Conservation (phyloP, 2,113 vertebrate genomes). For the Peromyscus maniculatus region DNA sequence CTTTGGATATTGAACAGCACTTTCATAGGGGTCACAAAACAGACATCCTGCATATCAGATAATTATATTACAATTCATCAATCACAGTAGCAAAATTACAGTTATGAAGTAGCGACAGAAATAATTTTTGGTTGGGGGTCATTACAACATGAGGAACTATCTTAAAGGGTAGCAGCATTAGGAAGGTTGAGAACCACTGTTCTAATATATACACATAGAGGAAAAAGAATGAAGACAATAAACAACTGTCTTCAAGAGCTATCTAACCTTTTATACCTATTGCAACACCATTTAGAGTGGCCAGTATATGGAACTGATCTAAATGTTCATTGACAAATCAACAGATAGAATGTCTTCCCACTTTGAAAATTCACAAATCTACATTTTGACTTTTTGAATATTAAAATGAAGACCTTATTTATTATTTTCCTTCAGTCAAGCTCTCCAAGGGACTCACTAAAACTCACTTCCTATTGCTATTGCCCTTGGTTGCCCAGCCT, state of each 20-base stretch:
- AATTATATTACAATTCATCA: background rate
- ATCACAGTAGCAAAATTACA: background rate
- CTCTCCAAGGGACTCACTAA: background rate
- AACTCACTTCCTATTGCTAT: background rate
- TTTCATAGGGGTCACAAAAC: background rate
- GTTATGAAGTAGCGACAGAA: background rate
- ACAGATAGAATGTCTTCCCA: background rate
- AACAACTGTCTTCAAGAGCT: background rate
- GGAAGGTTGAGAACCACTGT: too few species aligned
- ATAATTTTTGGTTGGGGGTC: background rate
- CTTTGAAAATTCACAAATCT: background rate
- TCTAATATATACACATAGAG: too few species aligned
- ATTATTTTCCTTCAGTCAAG: too few species aligned
- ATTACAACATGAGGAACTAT: too few species aligned
- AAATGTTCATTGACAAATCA: too few species aligned
- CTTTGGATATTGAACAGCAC: background rate
- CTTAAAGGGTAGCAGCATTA: too few species aligned
- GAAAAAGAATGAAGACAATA: background rate
- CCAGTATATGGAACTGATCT: background rate
- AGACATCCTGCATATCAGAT: background rate
- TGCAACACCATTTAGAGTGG: background rate
- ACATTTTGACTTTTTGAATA: background rate
- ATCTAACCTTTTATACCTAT: too few species aligned
- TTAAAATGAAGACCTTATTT: background rate
- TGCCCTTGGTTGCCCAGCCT: rapidly evolving